Base-by-base conservation (phyloP, 2,113 vertebrate species). In the Columba janthina region DNA sequence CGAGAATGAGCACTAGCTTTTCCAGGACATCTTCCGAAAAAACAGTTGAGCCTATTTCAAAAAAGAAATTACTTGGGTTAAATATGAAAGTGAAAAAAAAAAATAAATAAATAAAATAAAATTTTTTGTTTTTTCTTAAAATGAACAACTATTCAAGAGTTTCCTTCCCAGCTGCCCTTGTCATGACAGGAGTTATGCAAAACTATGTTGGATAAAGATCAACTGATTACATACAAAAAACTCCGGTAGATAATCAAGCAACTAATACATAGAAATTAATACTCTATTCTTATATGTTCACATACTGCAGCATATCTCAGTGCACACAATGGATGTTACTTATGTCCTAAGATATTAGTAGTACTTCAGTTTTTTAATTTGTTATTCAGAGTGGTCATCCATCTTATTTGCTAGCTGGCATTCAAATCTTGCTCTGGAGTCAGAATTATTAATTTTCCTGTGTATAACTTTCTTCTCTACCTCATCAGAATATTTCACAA, bases 1-100 rank as follows among this genome's bases (percentile, higher is more conserved):
- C 95, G 91, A 98, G 64, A 66, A 97, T 46, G 21, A 97, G 88
- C 61, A 97, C 90, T 44, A 97, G 81, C 6, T 72, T 94, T 88
- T 97, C 95, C 92, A 98, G 80, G n/a, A 96, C 94, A 53, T 46
- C 42, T 61, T 96, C 67, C 65, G 97, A 93, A 83, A 98, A 98
- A 51, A 64, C 64, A 40, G 91, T 67, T 82, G 67, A 62, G 12
- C 89, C 97, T 97, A 48, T 61, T 42, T 64, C 57, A 85, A 89
- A 94, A 88, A 8, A 94, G 65, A 91, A 89, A 75, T 14, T 42
- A 56, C 22, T 82, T 60, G 6, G 9, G 38, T 87, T 90, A 81
- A 73, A 61, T 56, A 81, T 10, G 38, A 19, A 73, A 64, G 19
- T 22, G 10, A 48, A 7, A n/a, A 64, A n/a, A 38, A 25, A 31